Base-by-base conservation (phyloP, 1,140 invertebrate species). In the Belonocnema kinseyi region DNA sequence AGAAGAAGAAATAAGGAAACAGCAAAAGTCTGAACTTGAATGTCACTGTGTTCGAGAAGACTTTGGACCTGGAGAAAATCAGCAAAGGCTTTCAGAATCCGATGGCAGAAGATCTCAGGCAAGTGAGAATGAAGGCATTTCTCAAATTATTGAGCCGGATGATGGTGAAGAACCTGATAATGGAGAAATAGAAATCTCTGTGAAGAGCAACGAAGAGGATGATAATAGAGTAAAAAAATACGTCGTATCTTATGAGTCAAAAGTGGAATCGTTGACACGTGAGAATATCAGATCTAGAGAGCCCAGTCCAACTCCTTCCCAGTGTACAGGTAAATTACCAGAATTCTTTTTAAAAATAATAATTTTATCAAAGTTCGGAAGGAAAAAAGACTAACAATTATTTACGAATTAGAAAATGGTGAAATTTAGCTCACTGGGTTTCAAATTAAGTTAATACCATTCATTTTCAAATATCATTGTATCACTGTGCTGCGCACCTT, bases 181-280 rank as follows among this genome's bases (percentile, higher is more conserved):
- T 7, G 84, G 86, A 58, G 90, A 91, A 75, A 75, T 91, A 40
- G 90, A 91, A 61, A 85, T 91, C 53, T 90, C 88, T 1, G 80
- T 91, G 6, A 88, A 88, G 77, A 90, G 89, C 73, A 79, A 82
- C 0, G 82, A 84, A 2, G 89, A 91, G 14, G 89, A 90, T 14
- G 84, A 84, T 11, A 85, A 82, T 75, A 84, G 86, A 40, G 89
- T 92, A 21, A 92, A 92, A 73, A 92, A 91, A 46, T 91, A 88
- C 19, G 86, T 92, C 26, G 88, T 89, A 7, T 90, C 91, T 7
- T 91, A 92, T 54, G 90, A 92, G 74, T 88, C 89, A 0, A 89
- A 90, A 40, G 85, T 92, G 0, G 17, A 85, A 0, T 78, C 84
- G 33, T 82, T 84, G 50, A 82, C 79, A 6, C 21, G 56, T 1